phyloP scores from a whole-genome alignment of 2,797 vertebrate species.

The Brotula barbata region DNA sequence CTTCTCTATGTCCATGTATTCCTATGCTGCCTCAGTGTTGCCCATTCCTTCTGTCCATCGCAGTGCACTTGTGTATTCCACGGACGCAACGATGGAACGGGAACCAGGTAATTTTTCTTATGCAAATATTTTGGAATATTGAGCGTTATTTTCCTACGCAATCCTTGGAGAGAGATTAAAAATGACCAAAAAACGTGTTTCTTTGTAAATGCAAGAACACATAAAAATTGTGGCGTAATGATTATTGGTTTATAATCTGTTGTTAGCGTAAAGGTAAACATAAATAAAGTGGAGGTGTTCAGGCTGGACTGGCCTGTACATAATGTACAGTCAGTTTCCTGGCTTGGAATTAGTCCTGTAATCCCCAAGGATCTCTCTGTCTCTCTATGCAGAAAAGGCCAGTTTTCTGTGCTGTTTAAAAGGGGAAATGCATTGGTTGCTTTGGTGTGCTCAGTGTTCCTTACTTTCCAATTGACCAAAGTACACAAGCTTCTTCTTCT shows the following conservation, averaged over 20 bases:
- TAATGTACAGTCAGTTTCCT: conserved; percentile 13
- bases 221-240: too few relatives aligned
- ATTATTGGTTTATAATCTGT: too few relatives aligned
- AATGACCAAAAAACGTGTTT: too few relatives aligned
- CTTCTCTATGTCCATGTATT: conserved; percentile 78
- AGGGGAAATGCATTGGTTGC: neutral
- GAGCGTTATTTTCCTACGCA: too few relatives aligned
- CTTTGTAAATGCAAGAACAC: too few relatives aligned
- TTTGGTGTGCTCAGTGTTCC: neutral
- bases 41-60: conserved; percentile 86
- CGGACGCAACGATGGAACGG: conserved; percentile 82
- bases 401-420: too few relatives aligned
- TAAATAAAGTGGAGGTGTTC: neutral
- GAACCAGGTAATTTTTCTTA: conserved; percentile 84
- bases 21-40: conserved; percentile 76
- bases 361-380: conserved; percentile 12
- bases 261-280: too few relatives aligned
- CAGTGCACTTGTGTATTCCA: conserved; percentile 90
- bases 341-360: conserved; percentile 35
- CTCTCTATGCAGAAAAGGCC: neutral
- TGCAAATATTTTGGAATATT: too few relatives aligned
- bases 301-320: conserved; percentile 8
- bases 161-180: too few relatives aligned
- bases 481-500: too few relatives aligned
- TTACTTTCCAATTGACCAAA: too few relatives aligned